These are phyloP conservation scores for Propithecus perrieri DNA, from an alignment of 2,797 vertebrate genomes.

Conservation along the genomic window DNA sequence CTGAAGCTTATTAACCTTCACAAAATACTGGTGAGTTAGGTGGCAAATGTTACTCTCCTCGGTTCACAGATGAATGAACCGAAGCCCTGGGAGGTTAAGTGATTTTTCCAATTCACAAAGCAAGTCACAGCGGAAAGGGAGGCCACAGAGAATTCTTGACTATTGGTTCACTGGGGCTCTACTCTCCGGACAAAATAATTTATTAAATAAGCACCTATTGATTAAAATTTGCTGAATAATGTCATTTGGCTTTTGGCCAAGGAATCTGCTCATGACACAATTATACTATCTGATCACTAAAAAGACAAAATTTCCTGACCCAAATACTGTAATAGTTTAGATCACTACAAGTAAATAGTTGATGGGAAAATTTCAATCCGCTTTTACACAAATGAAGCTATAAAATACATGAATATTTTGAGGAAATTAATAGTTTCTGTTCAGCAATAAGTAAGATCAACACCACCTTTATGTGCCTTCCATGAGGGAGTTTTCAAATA, in stretches of 20 bases:
- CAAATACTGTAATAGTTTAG: neutral
- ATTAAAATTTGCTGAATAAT: constrained; percentile 57
- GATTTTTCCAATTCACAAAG: constrained; percentile 74
- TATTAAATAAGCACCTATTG: constrained; percentile 61
- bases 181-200: constrained; percentile 37
- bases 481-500: neutral
- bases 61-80: constrained; percentile 64
- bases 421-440: neutral
- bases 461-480: rapidly evolving
- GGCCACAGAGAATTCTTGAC: constrained; percentile 48
- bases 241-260: neutral
- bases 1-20: constrained; percentile 67
- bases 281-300: neutral
- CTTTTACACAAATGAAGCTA: neutral
- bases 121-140: constrained; percentile 50
- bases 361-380: neutral
- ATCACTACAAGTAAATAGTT: neutral
- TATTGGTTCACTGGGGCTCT: neutral
- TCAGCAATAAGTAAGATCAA: neutral
- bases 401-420: neutral
- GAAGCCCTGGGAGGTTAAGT: constrained; percentile 65
- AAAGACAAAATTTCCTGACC: neutral
- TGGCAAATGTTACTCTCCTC: constrained; percentile 57
- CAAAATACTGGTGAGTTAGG: constrained; percentile 37
- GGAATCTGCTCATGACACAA: neutral